Conservation (phyloP, 2,797 vertebrate species). For the Crypturellus tataupa region DNA sequence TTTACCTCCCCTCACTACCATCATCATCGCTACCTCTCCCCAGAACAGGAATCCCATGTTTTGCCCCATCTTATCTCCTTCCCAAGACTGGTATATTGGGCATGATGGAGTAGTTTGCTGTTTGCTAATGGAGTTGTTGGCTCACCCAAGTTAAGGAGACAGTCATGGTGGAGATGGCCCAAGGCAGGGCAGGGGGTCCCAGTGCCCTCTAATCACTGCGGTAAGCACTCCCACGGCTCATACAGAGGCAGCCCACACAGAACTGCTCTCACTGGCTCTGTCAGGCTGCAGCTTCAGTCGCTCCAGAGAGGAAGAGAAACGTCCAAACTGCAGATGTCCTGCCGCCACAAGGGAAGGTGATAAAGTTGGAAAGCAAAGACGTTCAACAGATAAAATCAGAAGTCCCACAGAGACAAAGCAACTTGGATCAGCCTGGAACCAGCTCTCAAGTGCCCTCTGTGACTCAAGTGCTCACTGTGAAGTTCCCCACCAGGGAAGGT, state of each 20-base stretch:
- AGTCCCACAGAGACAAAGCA: fast-evolving
- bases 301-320: not conserved
- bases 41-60: not conserved
- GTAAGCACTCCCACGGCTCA: too few relatives aligned
- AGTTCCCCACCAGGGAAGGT: not conserved
- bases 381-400: fast-evolving
- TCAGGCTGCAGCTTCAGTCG: not conserved
- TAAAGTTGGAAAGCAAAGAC: not conserved
- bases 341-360: fast-evolving
- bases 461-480: too few relatives aligned
- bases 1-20: not conserved
- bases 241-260: fast-evolving
- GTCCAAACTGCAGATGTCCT: not conserved
- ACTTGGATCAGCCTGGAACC: not conserved
- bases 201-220: too few relatives aligned
- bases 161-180: too few relatives aligned
- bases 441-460: not conserved
- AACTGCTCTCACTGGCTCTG: not conserved
- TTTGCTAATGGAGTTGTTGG: not conserved
- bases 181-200: too few relatives aligned
- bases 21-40: not conserved
- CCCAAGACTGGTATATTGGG: not conserved
- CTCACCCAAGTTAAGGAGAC: too few relatives aligned
- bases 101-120: not conserved
- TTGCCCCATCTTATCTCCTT: not conserved